These are phyloP conservation scores for Timema podura DNA, from an alignment of 2,888 invertebrate species.

Conservation along the genomic window DNA sequence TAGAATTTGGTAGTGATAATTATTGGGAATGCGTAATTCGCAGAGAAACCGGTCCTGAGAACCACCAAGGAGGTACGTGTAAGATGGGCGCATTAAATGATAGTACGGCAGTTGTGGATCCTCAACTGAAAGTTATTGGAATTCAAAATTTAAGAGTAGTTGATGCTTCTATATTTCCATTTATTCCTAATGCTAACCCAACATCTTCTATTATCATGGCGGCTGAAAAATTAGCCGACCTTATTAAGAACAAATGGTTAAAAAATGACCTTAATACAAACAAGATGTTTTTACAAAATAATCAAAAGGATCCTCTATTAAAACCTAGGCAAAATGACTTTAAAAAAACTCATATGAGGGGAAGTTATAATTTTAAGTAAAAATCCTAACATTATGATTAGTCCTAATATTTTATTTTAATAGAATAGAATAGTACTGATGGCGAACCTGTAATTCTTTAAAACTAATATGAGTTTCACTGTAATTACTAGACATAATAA, in stretches of 20 bases:
- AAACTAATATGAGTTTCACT: too few species aligned
- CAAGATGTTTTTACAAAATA: too few species aligned
- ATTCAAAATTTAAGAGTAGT: slow-evolving; percentile 43
- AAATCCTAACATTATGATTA: too few species aligned
- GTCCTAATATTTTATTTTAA: too few species aligned
- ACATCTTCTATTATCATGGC: slow-evolving; percentile 37
- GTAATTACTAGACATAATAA: too few species aligned
- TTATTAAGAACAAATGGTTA: slow-evolving; percentile 30
- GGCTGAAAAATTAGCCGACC: slow-evolving; percentile 38
- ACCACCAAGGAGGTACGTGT: slow-evolving; percentile 73
- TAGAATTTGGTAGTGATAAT: slow-evolving; percentile 51
- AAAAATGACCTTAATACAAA: too few species aligned
- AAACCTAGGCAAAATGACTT: too few species aligned
- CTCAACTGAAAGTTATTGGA: slow-evolving; percentile 44
- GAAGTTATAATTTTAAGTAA: too few species aligned
- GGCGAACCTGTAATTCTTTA: too few species aligned
- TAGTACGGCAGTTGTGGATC: slow-evolving; percentile 77
- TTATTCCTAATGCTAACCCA: slow-evolving; percentile 42
- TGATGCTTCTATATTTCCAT: slow-evolving; percentile 45
- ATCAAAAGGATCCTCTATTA: too few species aligned
- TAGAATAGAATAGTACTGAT: too few species aligned
- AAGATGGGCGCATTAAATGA: slow-evolving; percentile 79
- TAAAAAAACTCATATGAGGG: too few species aligned
- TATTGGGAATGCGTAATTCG: slow-evolving; percentile 64
- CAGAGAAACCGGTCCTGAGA: slow-evolving; percentile 71